These are phyloP conservation scores for Cheilinus undulatus DNA, from an alignment of 2,113 vertebrate species.

Conservation along the genomic window DNA sequence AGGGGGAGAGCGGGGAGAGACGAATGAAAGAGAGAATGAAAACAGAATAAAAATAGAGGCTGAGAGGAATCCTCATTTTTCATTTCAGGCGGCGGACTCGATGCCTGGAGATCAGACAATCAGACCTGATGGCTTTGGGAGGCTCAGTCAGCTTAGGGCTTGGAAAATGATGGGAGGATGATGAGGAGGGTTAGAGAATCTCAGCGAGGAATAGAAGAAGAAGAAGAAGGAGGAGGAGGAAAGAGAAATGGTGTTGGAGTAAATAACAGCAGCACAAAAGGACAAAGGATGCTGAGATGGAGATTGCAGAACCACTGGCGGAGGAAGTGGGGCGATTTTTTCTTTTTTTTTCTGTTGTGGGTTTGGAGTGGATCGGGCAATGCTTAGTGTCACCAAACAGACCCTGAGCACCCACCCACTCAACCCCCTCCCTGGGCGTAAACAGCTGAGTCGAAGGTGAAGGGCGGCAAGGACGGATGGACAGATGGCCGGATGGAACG, in stretches of 20 bases:
- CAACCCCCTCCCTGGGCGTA: constrained; percentile 38
- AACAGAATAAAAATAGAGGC: constrained; percentile 74
- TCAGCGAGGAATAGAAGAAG: constrained; percentile 37
- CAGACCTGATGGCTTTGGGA: constrained; percentile 76
- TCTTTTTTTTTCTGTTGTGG: no score
- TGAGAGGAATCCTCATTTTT: constrained; percentile 77
- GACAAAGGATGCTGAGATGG: constrained; percentile 64
- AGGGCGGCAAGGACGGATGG: constrained; percentile 62
- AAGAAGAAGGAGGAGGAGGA: constrained; percentile 35
- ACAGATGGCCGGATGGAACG: constrained; percentile 56
- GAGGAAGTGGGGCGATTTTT: constrained; percentile 53
- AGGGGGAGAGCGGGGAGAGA: constrained; percentile 46
- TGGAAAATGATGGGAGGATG: constrained; percentile 73
- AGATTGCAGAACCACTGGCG: constrained; percentile 54
- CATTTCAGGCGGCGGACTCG: constrained; percentile 68
- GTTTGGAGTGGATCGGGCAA: constrained; percentile 43
- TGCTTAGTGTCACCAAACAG: constrained; percentile 60
- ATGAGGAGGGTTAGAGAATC: constrained; percentile 69
- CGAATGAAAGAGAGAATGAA: constrained; percentile 67
- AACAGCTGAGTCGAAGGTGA: constrained; percentile 72
- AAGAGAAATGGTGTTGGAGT: constrained; percentile 59
- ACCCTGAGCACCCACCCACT: constrained; percentile 1
- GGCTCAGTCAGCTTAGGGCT: constrained; percentile 77
- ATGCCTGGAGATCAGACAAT: constrained; percentile 77
- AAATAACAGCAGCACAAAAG: constrained; percentile 68